These are phyloP conservation scores for Hirudinaria manillensis DNA, from an alignment of 2,888 invertebrate genomes.

Conservation along the genomic window DNA sequence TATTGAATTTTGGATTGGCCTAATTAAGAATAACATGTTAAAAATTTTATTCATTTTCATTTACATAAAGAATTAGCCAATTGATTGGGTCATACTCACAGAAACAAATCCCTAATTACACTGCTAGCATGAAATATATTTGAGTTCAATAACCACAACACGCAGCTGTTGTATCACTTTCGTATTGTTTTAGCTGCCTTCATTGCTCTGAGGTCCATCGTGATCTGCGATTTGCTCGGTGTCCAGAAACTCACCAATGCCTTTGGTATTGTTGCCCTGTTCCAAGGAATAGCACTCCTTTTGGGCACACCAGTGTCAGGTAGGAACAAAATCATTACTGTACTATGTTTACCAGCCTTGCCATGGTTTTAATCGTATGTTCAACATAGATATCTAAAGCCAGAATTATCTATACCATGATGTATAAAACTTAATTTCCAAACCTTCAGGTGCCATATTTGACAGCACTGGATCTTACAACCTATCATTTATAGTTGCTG, in stretches of 20 bases:
- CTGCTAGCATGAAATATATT: too few relatives aligned
- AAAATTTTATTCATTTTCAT: too few relatives aligned
- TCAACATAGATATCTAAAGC: too few relatives aligned
- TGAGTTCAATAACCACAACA: too few relatives aligned
- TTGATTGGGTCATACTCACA: too few relatives aligned
- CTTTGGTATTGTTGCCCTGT: constrained; percentile 58
- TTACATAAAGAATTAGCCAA: too few relatives aligned
- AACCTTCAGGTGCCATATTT: constrained; percentile 36
- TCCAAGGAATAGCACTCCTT: constrained; percentile 45
- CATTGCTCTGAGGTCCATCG: constrained; percentile 72
- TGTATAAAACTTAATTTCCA: not conserved
- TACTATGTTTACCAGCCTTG: not conserved
- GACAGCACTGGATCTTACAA: constrained; percentile 38
- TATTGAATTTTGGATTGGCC: too few relatives aligned
- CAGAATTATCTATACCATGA: not conserved
- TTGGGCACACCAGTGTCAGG: constrained; percentile 39
- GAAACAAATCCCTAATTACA: too few relatives aligned
- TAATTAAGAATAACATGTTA: too few relatives aligned
- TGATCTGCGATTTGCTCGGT: constrained; percentile 58
- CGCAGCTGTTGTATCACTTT: too few relatives aligned
- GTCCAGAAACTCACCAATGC: constrained; percentile 57
- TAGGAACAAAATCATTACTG: constrained; percentile 17
- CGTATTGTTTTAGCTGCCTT: constrained; percentile 64
- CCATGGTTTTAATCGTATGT: too few relatives aligned
- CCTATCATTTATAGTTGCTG: constrained; percentile 37